Conservation (phyloP, 1,140 invertebrate genomes). For the Microvelia longipes region DNA sequence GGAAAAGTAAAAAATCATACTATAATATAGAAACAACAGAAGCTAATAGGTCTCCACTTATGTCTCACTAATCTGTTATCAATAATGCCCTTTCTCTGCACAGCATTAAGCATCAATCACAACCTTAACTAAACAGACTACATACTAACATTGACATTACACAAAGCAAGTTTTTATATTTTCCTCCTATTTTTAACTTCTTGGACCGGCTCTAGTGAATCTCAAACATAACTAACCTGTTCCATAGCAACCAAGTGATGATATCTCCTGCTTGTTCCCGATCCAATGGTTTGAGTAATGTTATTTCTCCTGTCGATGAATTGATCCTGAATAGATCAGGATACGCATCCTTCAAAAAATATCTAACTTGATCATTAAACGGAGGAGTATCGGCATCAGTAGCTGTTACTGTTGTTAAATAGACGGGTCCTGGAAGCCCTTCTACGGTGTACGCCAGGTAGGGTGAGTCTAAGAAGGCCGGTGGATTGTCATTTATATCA, state of each 20-base stretch:
- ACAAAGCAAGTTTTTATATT: no score
- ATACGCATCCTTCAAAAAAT: slow-evolving; percentile 83
- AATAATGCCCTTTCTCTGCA: no score
- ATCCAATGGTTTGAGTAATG: slow-evolving; percentile 61
- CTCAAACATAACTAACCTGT: slow-evolving; percentile 78
- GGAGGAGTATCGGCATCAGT: slow-evolving; percentile 81
- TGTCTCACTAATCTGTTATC: no score
- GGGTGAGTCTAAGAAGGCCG: slow-evolving; percentile 77
- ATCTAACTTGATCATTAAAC: slow-evolving; percentile 74
- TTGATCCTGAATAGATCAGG: slow-evolving; percentile 76
- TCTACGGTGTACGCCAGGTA: slow-evolving; percentile 87
- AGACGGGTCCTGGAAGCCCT: slow-evolving; percentile 52
- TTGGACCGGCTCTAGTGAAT: no score
- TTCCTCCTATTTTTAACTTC: no score
- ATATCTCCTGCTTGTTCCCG: slow-evolving; percentile 70
- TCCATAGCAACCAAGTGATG: slow-evolving; percentile 79
- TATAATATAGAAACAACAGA: no score
- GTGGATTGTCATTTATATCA: slow-evolving; percentile 90
- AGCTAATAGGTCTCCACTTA: no score
- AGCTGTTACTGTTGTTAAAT: slow-evolving; percentile 64
- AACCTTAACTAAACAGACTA: no score
- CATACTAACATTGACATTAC: no score
- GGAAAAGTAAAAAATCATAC: no score
- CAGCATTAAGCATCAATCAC: no score
- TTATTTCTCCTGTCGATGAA: slow-evolving; percentile 73